Evolutionary conservation across 2,113 vertebrate species (phyloP), one percentile per base, ranked within the genome.

Genomic region (Heliornis fulica): DNA sequence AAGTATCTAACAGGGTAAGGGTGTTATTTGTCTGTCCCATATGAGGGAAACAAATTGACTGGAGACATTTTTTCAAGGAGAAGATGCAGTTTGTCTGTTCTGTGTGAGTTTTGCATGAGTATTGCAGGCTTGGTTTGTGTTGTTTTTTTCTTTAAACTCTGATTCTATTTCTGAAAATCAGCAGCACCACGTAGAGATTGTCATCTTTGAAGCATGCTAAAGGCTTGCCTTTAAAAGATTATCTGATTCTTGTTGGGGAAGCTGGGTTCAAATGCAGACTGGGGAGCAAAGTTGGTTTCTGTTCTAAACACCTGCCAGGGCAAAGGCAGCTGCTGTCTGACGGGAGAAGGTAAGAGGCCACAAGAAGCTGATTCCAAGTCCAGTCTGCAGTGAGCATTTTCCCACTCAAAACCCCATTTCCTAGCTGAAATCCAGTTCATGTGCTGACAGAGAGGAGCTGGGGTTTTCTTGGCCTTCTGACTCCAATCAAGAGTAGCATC

Each of bases 351-450:
- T 15, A 32, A 38, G 64, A 86, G 59, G 45, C 11, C 11, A 3
- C 74, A 63, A 45, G 26, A 15, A 1, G 1, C 14, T 77, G 41
- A 54, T 87, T 36, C 65, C n/a, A 2, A 36, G 3, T 14, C 2
- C 48, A 38, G 17, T n/a, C 66, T 69, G 53, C 70, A 79, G 32
- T 6, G 43, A 74, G 36, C 12, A 1, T 84, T 84, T 90, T 80
- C 41, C 68, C 4, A 1, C 46, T 46, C 20, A 46, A 38, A 86
- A 83, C 20, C 20, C 16, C 20, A 2, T 46, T 50, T 61, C 92
- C 46, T 26, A 5, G 66, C 63, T 51, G 18, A 76, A 82, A n/a
- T 71, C 4, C 41, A 23, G 65, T 2, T 29, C 1, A 0, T 14
- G 6, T 8, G 40, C 94, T 88, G 64, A 54, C 36, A 40, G 54